Evolutionary conservation across 2,888 invertebrate species (phyloP), one percentile per base, ranked within the genome.

Genomic region (Magallana nippona): DNA sequence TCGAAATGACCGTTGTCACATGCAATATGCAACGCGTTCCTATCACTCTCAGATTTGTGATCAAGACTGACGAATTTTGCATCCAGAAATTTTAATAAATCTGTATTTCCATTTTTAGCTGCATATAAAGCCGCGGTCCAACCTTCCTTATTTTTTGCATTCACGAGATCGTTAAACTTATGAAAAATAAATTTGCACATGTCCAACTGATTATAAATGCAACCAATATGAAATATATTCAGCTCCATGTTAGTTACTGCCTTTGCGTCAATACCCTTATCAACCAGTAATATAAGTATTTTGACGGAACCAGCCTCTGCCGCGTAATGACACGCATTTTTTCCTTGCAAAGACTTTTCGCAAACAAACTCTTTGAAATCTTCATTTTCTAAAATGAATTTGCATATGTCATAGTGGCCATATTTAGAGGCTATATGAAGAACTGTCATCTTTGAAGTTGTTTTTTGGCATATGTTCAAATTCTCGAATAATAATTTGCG

Each of bases 241-340:
- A 11, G 22, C 2, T 13, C 22, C 10, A 15, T 11, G 2, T 63
- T 11, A 19, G 63, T 63, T 11, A 22, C 27, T 11, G 27, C 63
- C 22, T n/a, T 22, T 22, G 13, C 22, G 22, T 63, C 63, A 13
- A 63, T 11, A 63, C 13, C 22, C 11, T 63, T 22, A 10, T 10
- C 19, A 2, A 13, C 27, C 1, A 63, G 3, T 27, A 63, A 27
- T 13, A 13, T 10, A 27, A 63, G 27, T 19, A 63, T 10, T 13
- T 15, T 13, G 1, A 63, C 27, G 63, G 19, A 63, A 13, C 63
- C 63, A 63, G 1, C 11, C 27, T 63, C 63, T 22, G 63, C 63
- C 10, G 63, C 63, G 27, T 63, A 63, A 63, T 63, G 63, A 11
- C 63, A 63, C 10, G 63, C 63, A 63, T 63, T 63, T 63, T 63